A percentile compares a stretch with the other conserved stretches of the same genome.
Evolutionary conservation across 2,888 invertebrate species (phyloP).

Genomic region (Amphipyra tragopoginis): DNA sequence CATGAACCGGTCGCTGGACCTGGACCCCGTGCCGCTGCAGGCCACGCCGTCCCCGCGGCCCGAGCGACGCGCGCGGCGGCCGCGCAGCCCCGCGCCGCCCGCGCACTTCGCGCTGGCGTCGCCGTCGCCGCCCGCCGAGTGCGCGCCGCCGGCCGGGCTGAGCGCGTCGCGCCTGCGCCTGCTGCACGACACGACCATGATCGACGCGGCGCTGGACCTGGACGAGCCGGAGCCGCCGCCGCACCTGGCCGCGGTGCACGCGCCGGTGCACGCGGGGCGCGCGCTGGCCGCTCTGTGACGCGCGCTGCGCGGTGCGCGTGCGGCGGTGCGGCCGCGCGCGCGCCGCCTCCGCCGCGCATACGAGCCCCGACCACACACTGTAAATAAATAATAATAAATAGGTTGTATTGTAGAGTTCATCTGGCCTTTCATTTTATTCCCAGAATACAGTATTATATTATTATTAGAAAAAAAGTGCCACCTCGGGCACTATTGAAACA

Average conservation of each 20-base stretch:
- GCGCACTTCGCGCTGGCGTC: constrained; percentile 29
- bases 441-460: no score
- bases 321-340: constrained; percentile 23
- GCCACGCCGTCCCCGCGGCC: constrained; percentile 57
- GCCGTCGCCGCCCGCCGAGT: constrained; percentile 68
- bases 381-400: no score
- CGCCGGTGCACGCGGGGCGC: constrained; percentile 38
- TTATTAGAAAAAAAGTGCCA: no score
- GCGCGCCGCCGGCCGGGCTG: constrained; percentile 69
- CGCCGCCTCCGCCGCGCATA: no score
- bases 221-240: constrained; percentile 93
- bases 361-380: no score
- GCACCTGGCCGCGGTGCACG: constrained; percentile 59
- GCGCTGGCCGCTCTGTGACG: constrained; percentile 92
- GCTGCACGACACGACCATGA: constrained; percentile 96
- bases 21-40: constrained; percentile 82
- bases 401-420: no score
- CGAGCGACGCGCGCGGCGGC: constrained; percentile 92
- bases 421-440: no score
- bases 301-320: constrained; percentile 38
- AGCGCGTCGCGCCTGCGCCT: constrained; percentile 94
- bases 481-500: no score
- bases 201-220: constrained; percentile 96
- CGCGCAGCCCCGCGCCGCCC: constrained; percentile 90
- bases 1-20: constrained; percentile 89